Evolutionary conservation across 2,113 vertebrate species (phyloP).

Genomic region (Gymnobelideus leadbeateri): DNA sequence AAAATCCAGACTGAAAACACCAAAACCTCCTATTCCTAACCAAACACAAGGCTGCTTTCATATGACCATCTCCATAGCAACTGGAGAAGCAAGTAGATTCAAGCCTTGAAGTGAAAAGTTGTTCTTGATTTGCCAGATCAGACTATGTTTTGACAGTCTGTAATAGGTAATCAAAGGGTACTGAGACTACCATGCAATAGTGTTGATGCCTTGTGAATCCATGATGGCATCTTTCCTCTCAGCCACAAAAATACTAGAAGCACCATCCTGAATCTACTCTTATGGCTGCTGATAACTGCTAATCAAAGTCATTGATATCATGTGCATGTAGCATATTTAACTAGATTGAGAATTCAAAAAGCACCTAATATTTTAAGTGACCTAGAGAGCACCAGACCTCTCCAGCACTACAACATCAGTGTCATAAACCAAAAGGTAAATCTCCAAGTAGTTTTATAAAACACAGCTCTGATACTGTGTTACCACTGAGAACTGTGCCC

Average conservation of each 20-base stretch:
- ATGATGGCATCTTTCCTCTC: slow-evolving; percentile 48
- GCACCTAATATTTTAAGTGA: slow-evolving; percentile 30
- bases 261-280: not conserved
- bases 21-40: slow-evolving; percentile 42
- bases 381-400: slow-evolving; percentile 9
- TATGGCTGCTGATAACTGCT: slow-evolving; percentile 27
- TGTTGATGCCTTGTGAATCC: slow-evolving; percentile 60
- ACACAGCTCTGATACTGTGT: not conserved
- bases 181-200: slow-evolving; percentile 48
- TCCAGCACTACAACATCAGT: slow-evolving; percentile 19
- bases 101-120: slow-evolving; percentile 64
- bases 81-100: slow-evolving; percentile 47
- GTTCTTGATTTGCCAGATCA: slow-evolving; percentile 66
- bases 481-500: slow-evolving; percentile 14
- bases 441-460: slow-evolving; percentile 39
- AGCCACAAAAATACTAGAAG: slow-evolving; percentile 29
- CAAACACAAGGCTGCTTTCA: slow-evolving; percentile 54
- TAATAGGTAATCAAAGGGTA: slow-evolving; percentile 64
- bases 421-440: slow-evolving; percentile 49
- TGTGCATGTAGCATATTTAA: slow-evolving; percentile 39
- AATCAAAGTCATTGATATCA: slow-evolving; percentile 55
- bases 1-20: slow-evolving; percentile 19
- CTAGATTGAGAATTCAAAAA: slow-evolving; percentile 13
- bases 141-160: slow-evolving; percentile 64
- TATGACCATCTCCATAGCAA: slow-evolving; percentile 69